Conservation (phyloP, 1,140 invertebrate species). For the Palaemon carinicauda region DNA sequence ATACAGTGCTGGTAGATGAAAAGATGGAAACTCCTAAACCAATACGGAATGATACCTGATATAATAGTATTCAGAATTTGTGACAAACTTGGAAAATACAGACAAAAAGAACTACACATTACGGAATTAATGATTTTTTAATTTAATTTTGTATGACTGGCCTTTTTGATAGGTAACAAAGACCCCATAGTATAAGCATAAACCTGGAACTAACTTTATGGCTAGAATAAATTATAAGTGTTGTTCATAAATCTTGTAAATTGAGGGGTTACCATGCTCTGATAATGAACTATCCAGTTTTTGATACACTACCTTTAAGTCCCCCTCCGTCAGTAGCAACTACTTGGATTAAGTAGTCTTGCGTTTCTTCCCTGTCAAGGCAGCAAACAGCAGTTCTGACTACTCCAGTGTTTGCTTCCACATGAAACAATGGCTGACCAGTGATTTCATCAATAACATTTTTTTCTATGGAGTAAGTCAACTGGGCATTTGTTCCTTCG, state of each 20-base stretch:
- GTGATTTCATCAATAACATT: constrained; percentile 96
- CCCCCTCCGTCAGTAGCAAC: constrained; percentile 93
- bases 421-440: constrained; percentile 93
- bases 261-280: not conserved
- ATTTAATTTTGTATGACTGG: too few species aligned
- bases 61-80: too few species aligned
- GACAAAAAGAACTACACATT: too few species aligned
- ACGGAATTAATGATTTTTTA: too few species aligned
- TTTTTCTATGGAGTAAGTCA: constrained; percentile 94
- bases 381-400: constrained; percentile 95
- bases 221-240: too few species aligned
- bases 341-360: constrained; percentile 97
- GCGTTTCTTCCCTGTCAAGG: constrained; percentile 90
- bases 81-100: too few species aligned
- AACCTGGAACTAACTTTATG: too few species aligned
- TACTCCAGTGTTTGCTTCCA: constrained; percentile 92
- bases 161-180: too few species aligned
- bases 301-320: constrained; percentile 75
- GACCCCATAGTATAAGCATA: too few species aligned
- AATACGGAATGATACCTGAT: too few species aligned
- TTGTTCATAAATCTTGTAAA: not conserved
- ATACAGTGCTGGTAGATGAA: too few species aligned
- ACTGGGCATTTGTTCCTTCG: constrained; percentile 89
- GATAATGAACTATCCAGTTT: constrained; percentile 4
- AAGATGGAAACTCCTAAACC: too few species aligned